Percentiles rank a stretch among this genome's conserved stretches.
These are phyloP conservation scores for Lomographa bimaculata DNA, from an alignment of 2,888 invertebrate genomes.

Conservation along the genomic window DNA sequence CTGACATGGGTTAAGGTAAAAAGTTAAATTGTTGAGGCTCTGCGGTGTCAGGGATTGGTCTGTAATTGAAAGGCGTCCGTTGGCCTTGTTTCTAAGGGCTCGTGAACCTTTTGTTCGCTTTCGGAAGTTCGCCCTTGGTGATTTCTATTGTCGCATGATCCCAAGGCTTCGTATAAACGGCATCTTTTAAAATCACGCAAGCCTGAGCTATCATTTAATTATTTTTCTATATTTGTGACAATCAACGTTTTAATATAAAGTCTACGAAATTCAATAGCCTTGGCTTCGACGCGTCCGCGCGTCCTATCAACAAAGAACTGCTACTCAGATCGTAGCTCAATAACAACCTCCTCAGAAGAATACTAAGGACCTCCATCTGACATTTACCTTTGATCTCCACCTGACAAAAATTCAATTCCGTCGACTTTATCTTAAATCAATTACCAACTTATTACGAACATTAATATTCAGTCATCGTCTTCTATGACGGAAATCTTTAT, in stretches of 20 bases:
- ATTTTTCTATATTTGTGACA: constrained; percentile 6
- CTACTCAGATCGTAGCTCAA: constrained; percentile 5
- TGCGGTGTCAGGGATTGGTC: constrained; percentile 31
- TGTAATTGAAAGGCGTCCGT: constrained; percentile 41
- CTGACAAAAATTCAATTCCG: constrained; percentile 19
- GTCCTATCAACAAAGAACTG: constrained; percentile 10
- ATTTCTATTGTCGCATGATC: constrained; percentile 38
- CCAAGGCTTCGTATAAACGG: constrained; percentile 30
- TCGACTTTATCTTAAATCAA: constrained; percentile 38
- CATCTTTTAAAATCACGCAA: constrained; percentile 31
- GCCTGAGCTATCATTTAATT: constrained; percentile 19
- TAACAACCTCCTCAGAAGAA: constrained; percentile 14
- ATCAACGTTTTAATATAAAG: constrained; percentile 8
- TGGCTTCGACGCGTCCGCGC: constrained; percentile 7
- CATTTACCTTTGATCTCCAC: constrained; percentile 34
- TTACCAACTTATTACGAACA: constrained; percentile 37
- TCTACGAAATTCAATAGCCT: constrained; percentile 13
- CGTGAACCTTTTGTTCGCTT: constrained; percentile 48
- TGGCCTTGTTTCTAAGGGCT: constrained; percentile 40
- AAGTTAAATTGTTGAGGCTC: constrained; percentile 33
- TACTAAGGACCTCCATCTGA: constrained; percentile 18
- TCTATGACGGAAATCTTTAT: constrained; percentile 12
- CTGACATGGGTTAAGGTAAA: constrained; percentile 27
- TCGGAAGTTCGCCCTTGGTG: constrained; percentile 38
- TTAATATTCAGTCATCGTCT: constrained; percentile 35